Base-by-base conservation (phyloP, 2,797 vertebrate genomes). In the Nothura maculosa region DNA sequence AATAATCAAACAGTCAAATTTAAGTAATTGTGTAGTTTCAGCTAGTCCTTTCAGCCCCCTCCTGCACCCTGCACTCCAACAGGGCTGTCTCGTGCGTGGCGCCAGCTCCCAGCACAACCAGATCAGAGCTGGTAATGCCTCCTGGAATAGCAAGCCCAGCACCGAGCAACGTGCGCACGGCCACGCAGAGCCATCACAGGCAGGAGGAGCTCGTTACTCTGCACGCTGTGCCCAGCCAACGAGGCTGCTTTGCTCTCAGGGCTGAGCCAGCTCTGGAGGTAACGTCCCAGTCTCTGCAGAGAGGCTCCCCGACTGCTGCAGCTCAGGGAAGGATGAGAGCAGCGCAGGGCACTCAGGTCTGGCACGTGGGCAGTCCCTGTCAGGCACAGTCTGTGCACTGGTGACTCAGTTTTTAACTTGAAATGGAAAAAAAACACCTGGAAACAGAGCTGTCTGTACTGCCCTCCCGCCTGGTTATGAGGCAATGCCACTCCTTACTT, bases 401-500 rank as follows among this genome's bases (percentile, higher is more conserved):
- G 11, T 28, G 42, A 42, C 34, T 58, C 32, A 45, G n/a, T 32
- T 82, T 52, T 7, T 27, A 85, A 76, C 74, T 66, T 60, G 63
- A 88, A 20, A 72, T 24, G 10, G 15, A 68, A 30, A 6, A 30
- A 6, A 22, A 77, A 47, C 3, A 50, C 62, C 25, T 0, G 2
- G 30, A 28, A 79, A 7, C 27, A 67, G 58, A 54, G 48, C 38
- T 76, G 40, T 47, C 48, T 86, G 22, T 27, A 12, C 43, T 83
- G 24, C 27, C 52, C 30, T 61, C 50, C 60, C 55, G 66, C 0
- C 47, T 73, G 61, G 47, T 60, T 77, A 36, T 8, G 43, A 73
- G 84, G 62, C 1, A 20, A 58, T 43, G 48, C 45, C 18, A 32
- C 54, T 80, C 68, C 99, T 98, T 97, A 99, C 99, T 99, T 69